Base-by-base conservation (phyloP, 2,113 vertebrate species). In the Bostrychus sinensis region DNA sequence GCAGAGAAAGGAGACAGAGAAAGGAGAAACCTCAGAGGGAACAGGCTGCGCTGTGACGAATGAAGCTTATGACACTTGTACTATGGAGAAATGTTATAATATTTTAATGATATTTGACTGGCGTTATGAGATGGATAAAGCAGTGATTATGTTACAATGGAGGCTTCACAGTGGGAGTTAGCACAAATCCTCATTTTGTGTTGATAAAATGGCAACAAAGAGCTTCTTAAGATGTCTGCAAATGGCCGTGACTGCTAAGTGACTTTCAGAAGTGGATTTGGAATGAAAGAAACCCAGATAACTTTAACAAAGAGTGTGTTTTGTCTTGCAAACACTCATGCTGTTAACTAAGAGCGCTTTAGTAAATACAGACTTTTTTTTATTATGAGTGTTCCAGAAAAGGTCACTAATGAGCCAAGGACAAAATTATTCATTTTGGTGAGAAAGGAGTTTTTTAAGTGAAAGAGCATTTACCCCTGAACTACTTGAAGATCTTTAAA, bases 51-150 rank as follows among this genome's bases (percentile, higher is more conserved):
- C 50, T 68, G 65, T 80, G 58, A 85, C 78, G 70, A 70, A 78
- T 65, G 25, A 69, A 78, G 56, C 62, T 41, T 25, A 20, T 9
- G 16, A 72, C 54, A 72, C 56, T 48, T 51, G 67, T 42, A 32
- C 8, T 12, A 51, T 10, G 60, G 28, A 71, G 41, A 62, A 59
- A 65, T 53, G 2, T 45, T 61, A 68, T 81, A 43, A 70, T 75
- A 68, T 62, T 72, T 72, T 72, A 75, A 82, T 67, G 61, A 71
- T 78, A 45, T 82, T 77, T 83, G 80, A 86, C 71, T 62, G 46
- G 50, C 36, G 32, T 48, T 48, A 37, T 59, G 19, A 64, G 43
- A 32, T 66, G 46, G 67, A 70, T 36, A 73, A 66, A 43, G 42
- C 4, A 37, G 28, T 56, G 32, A 72, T 79, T 63, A 56, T 38